Percentiles rank a stretch among this genome's conserved stretches.
Conservation (phyloP, 2,113 vertebrate species). For the Catharus fuscescens region DNA sequence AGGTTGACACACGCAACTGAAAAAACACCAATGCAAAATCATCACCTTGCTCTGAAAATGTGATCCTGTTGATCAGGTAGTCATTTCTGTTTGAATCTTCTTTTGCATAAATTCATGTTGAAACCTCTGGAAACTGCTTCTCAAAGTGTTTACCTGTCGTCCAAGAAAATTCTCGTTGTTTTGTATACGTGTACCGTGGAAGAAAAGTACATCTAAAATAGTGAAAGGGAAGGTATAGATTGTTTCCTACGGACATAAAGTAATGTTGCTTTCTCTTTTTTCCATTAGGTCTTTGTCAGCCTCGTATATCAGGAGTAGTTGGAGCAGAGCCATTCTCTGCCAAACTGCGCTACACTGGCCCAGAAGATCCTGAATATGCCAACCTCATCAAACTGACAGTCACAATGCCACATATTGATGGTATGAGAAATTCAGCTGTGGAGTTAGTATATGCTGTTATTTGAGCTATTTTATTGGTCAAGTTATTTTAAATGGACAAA, state of each 20-base stretch:
- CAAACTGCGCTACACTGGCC: slow-evolving; percentile 89
- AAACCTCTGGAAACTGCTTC: background rate
- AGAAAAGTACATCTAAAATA: background rate
- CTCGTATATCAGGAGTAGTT: slow-evolving; percentile 84
- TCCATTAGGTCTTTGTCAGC: slow-evolving; percentile 89
- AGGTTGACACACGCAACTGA: background rate
- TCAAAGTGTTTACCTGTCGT: background rate
- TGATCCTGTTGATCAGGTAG: background rate
- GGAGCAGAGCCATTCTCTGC: slow-evolving; percentile 96
- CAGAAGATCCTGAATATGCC: slow-evolving; percentile 83
- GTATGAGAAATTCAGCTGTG: slow-evolving; percentile 69
- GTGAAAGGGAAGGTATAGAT: background rate
- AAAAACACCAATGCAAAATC: background rate
- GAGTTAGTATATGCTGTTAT: background rate
- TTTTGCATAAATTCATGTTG: background rate
- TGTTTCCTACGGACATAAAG: background rate
- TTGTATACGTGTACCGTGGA: background rate
- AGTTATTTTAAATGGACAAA: background rate
- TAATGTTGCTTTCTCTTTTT: background rate
- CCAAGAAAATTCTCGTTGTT: background rate
- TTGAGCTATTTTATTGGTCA: background rate
- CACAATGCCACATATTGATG: slow-evolving; percentile 94
- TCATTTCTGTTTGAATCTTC: background rate
- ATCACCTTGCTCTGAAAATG: background rate
- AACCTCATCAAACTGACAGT: slow-evolving; percentile 93